Evolutionary conservation across 2,888 invertebrate genomes (phyloP).

Genomic region (Campoplex capitator): DNA sequence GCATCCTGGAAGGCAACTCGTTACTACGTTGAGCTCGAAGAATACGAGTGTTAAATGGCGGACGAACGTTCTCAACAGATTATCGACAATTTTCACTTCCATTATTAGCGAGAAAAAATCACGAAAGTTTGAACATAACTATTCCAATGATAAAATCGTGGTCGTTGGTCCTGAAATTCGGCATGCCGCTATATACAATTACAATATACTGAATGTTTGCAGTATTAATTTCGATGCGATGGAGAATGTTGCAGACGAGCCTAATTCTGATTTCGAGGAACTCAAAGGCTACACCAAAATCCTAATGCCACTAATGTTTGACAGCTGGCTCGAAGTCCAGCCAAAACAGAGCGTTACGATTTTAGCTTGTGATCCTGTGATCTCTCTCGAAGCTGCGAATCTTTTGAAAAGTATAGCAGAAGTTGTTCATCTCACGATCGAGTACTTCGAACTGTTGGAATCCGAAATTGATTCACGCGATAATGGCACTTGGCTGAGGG

Average conservation of each 20-base stretch:
- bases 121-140: conserved; percentile 42
- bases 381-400: conserved; percentile 88
- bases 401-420: conserved; percentile 88
- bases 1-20: conserved; percentile 89
- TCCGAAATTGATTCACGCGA: conserved; percentile 63
- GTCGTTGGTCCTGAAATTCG: conserved; percentile 67
- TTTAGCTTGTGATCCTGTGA: conserved; percentile 82
- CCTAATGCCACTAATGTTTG: conserved; percentile 91
- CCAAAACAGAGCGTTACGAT: conserved; percentile 85
- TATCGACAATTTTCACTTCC: conserved; percentile 87
- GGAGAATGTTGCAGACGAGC: conserved; percentile 77
- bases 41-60: conserved; percentile 92
- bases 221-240: conserved; percentile 73
- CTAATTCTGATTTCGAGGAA: conserved; percentile 84
- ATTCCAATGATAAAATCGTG: conserved; percentile 57
- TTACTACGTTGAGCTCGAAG: conserved; percentile 89
- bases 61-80: conserved; percentile 89
- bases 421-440: conserved; percentile 88
- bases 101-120: conserved; percentile 78
- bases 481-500: conserved; percentile 85
- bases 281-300: conserved; percentile 88
- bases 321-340: conserved; percentile 93
- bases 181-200: conserved; percentile 73
- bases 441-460: conserved; percentile 82
- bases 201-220: conserved; percentile 68